Evolutionary conservation across 1,140 invertebrate species (phyloP).

Genomic region (Hylaeus volcanicus): DNA sequence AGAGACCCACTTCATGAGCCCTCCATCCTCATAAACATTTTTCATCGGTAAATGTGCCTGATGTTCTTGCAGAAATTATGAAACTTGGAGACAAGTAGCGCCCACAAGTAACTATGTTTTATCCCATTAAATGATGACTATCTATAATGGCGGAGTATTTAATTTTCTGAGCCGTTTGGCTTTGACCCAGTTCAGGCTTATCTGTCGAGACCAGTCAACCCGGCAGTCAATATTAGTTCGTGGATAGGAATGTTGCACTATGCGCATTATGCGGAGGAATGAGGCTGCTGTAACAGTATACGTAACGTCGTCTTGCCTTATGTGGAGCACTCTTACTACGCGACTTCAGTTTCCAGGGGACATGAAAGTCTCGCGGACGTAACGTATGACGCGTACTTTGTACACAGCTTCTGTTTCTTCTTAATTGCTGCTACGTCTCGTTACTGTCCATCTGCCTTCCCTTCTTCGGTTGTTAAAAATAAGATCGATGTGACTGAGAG

Average conservation of each 20-base stretch:
- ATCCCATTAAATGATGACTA: no score
- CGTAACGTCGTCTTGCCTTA: conserved; percentile 50
- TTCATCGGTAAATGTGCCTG: no score
- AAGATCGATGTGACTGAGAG: background rate
- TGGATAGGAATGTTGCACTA: conserved; percentile 41
- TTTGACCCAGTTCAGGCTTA: conserved; percentile 40
- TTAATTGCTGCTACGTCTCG: background rate
- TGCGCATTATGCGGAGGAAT: conserved; percentile 41
- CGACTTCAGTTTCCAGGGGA: conserved; percentile 45
- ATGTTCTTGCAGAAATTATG: no score
- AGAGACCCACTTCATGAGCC: no score
- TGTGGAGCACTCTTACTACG: conserved; percentile 50
- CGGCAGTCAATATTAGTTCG: conserved; percentile 52
- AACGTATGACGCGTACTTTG: conserved; percentile 22
- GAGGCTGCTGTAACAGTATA: conserved; percentile 50
- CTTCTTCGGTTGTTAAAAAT: background rate
- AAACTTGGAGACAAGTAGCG: no score
- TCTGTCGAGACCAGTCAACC: conserved; percentile 22
- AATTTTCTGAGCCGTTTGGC: conserved; percentile 11
- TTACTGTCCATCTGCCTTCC: no score
- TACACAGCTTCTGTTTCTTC: background rate
- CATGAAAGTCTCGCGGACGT: conserved; percentile 27
- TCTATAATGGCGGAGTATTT: background rate
- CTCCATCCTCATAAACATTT: no score
- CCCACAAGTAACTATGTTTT: no score